Percentiles rank a stretch among this genome's conserved stretches.
phyloP scores from a whole-genome alignment of 2,888 invertebrate species.

The Iselma pallidipennis region DNA sequence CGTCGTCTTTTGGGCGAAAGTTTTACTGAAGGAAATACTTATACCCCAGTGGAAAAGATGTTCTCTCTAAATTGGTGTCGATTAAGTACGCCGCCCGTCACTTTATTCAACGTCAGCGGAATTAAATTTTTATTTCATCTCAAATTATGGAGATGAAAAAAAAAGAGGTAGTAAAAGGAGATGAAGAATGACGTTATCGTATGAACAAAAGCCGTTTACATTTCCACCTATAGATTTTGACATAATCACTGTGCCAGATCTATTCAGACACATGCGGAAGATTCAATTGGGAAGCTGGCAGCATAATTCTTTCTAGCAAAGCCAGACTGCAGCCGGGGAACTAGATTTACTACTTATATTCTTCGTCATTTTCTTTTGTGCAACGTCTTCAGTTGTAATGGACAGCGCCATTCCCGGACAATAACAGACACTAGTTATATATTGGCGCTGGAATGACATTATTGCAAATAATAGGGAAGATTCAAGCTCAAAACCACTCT shows the following conservation, averaged over 20 bases:
- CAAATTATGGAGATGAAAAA: neutral
- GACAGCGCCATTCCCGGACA: conserved; percentile 44
- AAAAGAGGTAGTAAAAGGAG: neutral
- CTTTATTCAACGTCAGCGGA: neutral
- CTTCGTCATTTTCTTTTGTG: conserved; percentile 50
- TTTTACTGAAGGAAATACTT: neutral
- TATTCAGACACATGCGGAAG: conserved; percentile 39
- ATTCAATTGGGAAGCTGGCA: conserved; percentile 25
- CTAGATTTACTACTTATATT: conserved; percentile 50
- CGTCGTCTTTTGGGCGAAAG: neutral
- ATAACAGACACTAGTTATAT: conserved; percentile 37
- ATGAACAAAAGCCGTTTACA: neutral
- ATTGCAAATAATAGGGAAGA: conserved; percentile 31
- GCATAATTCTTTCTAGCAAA: conserved; percentile 34
- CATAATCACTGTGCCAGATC: conserved; percentile 38
- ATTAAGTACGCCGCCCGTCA: neutral
- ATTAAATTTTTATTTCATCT: neutral
- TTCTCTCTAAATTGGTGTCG: neutral
- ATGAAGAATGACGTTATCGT: neutral
- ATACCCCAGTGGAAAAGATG: neutral
- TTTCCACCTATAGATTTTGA: conserved; percentile 26
- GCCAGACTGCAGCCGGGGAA: conserved; percentile 37
- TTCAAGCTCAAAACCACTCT: conserved; percentile 23
- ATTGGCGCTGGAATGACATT: conserved; percentile 30
- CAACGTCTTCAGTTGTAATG: conserved; percentile 48